Evolutionary conservation across 2,797 vertebrate species (phyloP).

Genomic region (Phrynocephalus forsythii): DNA sequence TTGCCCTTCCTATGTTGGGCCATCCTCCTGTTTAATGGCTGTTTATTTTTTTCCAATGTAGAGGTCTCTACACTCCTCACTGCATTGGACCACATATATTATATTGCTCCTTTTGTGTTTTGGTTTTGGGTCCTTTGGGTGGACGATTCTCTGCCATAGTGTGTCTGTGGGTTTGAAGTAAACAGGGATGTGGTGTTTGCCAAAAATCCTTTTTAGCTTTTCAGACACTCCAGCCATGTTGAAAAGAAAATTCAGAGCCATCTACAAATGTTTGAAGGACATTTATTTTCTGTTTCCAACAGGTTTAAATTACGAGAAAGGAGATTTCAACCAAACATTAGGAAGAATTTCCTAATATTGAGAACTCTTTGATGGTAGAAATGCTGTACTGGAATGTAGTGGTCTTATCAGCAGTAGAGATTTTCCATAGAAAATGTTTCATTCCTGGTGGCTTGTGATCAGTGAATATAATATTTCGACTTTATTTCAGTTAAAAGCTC

Average conservation of each 20-base stretch:
- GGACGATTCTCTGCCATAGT: too few relatives aligned
- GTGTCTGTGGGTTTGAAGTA: too few relatives aligned
- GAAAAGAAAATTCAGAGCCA: neutral
- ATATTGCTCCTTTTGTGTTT: too few relatives aligned
- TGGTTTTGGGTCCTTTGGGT: too few relatives aligned
- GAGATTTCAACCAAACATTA: neutral
- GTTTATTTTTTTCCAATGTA: too few relatives aligned
- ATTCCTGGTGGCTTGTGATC: neutral
- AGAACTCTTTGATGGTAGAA: neutral
- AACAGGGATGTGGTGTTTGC: too few relatives aligned
- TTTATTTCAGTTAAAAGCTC: slow-evolving; percentile 11
- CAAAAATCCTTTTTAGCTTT: too few relatives aligned
- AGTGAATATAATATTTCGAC: neutral
- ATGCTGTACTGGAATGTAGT: neutral
- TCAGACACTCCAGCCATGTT: too few relatives aligned
- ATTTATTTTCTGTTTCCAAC: neutral
- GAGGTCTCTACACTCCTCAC: too few relatives aligned
- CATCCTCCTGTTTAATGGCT: too few relatives aligned
- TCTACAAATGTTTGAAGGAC: neutral
- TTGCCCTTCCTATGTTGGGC: too few relatives aligned
- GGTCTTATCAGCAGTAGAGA: neutral
- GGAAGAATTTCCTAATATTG: neutral
- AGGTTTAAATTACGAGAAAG: neutral
- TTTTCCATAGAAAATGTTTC: neutral
- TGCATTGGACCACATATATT: too few relatives aligned